phyloP scores from a whole-genome alignment of 2,113 vertebrate genomes.

The Cheirogaleus medius region DNA sequence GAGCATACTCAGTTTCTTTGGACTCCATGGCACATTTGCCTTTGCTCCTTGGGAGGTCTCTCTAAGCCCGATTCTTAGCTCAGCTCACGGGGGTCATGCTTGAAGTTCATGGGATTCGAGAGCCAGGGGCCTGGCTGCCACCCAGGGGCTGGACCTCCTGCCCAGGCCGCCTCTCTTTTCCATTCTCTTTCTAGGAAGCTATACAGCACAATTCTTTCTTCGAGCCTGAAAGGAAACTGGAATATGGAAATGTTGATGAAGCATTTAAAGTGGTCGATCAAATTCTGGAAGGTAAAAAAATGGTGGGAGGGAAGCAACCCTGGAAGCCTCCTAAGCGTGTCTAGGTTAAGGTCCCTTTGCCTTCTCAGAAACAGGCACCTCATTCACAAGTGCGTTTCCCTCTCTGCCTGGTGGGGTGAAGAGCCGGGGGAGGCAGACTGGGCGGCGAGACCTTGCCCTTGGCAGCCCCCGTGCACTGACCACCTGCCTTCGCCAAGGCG shows the following conservation, averaged over 20 bases:
- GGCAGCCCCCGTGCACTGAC: slow-evolving; percentile 72
- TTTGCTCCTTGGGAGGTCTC: background rate
- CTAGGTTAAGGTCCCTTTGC: background rate
- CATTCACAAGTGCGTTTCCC: rapidly evolving
- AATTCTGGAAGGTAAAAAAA: slow-evolving; percentile 84
- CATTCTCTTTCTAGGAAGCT: slow-evolving; percentile 81
- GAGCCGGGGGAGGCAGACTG: slow-evolving; percentile 35
- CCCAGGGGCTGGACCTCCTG: background rate
- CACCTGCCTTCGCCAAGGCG: slow-evolving; percentile 77
- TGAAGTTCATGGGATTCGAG: no score
- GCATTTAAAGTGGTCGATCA: slow-evolving; percentile 83
- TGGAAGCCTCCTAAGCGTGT: background rate
- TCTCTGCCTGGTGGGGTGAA: background rate
- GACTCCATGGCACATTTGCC: background rate
- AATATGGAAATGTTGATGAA: slow-evolving; percentile 83
- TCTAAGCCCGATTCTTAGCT: background rate
- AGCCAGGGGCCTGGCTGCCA: rapidly evolving
- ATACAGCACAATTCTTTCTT: slow-evolving; percentile 84
- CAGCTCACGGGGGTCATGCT: background rate
- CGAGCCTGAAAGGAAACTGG: slow-evolving; percentile 79
- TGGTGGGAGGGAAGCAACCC: background rate
- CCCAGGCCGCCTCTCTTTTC: background rate
- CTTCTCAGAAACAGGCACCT: background rate
- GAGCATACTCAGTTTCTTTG: background rate
- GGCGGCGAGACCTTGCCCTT: background rate